Conservation (phyloP, 92 coral and sea anemone genomes). For the Heliopora coerulea region DNA sequence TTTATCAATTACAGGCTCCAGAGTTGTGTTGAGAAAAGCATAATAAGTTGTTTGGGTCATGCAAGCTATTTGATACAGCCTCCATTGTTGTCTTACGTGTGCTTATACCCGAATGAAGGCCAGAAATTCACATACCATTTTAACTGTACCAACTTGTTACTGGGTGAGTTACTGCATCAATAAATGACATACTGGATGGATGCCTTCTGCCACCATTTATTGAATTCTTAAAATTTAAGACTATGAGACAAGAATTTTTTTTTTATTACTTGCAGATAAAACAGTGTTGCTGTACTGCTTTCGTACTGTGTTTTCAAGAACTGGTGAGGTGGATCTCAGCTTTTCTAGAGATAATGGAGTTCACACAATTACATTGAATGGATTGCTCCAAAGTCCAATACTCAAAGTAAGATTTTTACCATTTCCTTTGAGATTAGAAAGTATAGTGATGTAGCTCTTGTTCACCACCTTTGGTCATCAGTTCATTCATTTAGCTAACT, state of each 20-base stretch:
- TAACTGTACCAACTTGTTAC: conserved; percentile 38
- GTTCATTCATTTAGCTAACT: too few relatives aligned
- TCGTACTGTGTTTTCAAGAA: conserved; percentile 41
- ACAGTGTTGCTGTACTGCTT: conserved; percentile 34
- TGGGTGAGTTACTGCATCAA: conserved; percentile 52
- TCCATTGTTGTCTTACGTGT: conserved; percentile 67
- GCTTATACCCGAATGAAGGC: conserved; percentile 77
- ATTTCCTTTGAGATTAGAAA: too few relatives aligned
- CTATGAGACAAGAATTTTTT: background rate
- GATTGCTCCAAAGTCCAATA: conserved; percentile 62
- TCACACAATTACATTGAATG: conserved; percentile 68
- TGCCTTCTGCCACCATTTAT: too few relatives aligned
- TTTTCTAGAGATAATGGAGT: conserved; percentile 89
- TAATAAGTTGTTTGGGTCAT: conserved; percentile 69
- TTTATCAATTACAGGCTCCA: conserved; percentile 63
- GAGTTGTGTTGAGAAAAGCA: conserved; percentile 58
- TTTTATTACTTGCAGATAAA: conserved; percentile 11
- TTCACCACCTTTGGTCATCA: too few relatives aligned
- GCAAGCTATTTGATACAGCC: conserved; percentile 65
- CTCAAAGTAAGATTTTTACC: conserved; percentile 64
- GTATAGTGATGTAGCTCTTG: too few relatives aligned
- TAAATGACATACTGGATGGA: too few relatives aligned
- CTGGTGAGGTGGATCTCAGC: conserved; percentile 64
- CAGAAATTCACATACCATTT: conserved; percentile 60
- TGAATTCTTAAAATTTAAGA: too few relatives aligned